phyloP scores from a whole-genome alignment of 2,888 invertebrate genomes.

The Diaprepes abbreviatus region DNA sequence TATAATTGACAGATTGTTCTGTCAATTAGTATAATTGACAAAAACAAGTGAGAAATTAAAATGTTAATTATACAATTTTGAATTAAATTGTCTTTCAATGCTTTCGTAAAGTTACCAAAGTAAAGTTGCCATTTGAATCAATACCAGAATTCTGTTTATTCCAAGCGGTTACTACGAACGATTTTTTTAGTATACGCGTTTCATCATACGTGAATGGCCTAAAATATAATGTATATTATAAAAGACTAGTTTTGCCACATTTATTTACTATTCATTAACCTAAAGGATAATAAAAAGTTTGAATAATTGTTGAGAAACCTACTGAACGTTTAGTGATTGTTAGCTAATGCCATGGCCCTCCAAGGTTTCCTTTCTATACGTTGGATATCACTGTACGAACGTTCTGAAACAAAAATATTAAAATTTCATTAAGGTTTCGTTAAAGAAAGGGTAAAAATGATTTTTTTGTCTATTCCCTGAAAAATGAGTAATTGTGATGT shows the following conservation, averaged over 20 bases:
- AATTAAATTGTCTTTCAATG: no score
- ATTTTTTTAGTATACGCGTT: no score
- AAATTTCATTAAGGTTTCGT: not conserved
- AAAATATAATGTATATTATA: constrained; percentile 7
- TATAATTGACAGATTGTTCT: no score
- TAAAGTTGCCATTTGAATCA: no score
- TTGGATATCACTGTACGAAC: constrained; percentile 74
- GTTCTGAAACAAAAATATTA: constrained; percentile 67
- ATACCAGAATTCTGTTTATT: no score
- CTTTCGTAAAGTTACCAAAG: no score
- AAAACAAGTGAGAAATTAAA: no score
- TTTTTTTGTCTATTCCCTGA: no score
- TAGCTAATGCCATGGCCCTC: constrained; percentile 54
- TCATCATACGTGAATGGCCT: not conserved
- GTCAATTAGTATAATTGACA: no score
- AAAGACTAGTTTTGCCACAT: constrained; percentile 37
- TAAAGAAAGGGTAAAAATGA: not conserved
- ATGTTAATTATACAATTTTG: no score
- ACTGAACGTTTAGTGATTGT: constrained; percentile 33
- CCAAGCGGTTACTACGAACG: no score
- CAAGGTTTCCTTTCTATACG: constrained; percentile 65
- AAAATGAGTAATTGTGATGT: no score
- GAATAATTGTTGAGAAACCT: not conserved
- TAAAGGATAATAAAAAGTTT: constrained; percentile 5
- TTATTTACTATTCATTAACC: constrained; percentile 6